phyloP scores from a whole-genome alignment of 1,140 invertebrate species.

The Lordiphosa stackelbergi region DNA sequence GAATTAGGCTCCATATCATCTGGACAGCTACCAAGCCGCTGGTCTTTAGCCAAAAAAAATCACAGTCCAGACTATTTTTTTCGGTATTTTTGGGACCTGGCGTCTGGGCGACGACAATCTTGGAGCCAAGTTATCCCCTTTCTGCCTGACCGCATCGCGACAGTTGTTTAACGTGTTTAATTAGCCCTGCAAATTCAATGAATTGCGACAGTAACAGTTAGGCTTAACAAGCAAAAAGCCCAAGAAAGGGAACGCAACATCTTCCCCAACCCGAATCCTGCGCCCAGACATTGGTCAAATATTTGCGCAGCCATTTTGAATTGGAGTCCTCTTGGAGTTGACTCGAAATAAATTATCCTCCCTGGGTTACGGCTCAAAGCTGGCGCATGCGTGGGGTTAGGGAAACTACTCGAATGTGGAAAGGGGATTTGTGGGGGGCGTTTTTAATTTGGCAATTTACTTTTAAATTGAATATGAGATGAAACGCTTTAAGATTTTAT shows the following conservation, averaged over 20 bases:
- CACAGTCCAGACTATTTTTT: constrained; percentile 36
- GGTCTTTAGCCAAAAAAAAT: constrained; percentile 65
- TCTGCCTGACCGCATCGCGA: constrained; percentile 65
- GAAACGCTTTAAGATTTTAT: not conserved
- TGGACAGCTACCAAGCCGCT: constrained; percentile 73
- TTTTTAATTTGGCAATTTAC: constrained; percentile 22
- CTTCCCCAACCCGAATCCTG: not conserved
- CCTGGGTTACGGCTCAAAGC: constrained; percentile 1
- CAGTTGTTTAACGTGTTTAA: constrained; percentile 74
- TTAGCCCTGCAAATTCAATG: constrained; percentile 74
- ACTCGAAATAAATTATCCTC: constrained; percentile 25
- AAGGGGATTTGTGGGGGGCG: constrained; percentile 18
- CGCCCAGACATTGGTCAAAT: constrained; percentile 62
- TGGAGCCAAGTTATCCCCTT: constrained; percentile 65
- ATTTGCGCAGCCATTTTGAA: constrained; percentile 76
- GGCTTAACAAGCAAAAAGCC: constrained; percentile 51
- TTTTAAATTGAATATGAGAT: constrained; percentile 14
- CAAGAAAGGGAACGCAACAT: not conserved
- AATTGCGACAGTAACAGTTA: constrained; percentile 75
- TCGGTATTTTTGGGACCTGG: constrained; percentile 33
- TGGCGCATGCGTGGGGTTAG: constrained; percentile 46
- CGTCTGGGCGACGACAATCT: constrained; percentile 59
- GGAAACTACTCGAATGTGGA: constrained; percentile 9
- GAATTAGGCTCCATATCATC: constrained; percentile 45
- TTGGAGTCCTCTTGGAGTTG: constrained; percentile 32